Evolutionary conservation across 2,888 invertebrate species (phyloP), one percentile per base, ranked within the genome.

Genomic region (Lacanobia wlatinum): DNA sequence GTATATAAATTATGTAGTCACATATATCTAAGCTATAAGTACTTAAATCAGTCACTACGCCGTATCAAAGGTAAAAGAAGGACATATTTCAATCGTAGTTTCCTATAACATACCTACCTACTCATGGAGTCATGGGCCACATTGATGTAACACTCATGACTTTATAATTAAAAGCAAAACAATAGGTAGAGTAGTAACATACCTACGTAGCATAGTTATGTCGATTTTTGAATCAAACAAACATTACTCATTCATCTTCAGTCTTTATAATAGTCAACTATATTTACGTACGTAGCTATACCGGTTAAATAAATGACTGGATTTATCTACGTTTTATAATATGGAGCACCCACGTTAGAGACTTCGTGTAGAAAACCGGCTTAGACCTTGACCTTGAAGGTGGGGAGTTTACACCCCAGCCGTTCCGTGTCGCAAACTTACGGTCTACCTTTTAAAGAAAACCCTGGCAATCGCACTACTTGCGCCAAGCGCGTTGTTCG

Each of bases 171-270:
- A 8, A 40, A 16, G 9, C n/a, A 34, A 8, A 38, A 50, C 38
- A 69, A 56, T 34, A 50, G 1, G 4, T 62, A 21, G 28, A 59
- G 6, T 23, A 66, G 23, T 74, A 23, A 65, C 9, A 38, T 38
- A n/a, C 58, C 9, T 28, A 53, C 21, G 38, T 53, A 16, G n/a
- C 18, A 8, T 38, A 66, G 65, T n/a, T 75, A 38, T 16, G 23
- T 38, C 18, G 53, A 68, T 46, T 18, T 64, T 18, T 10, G 0
- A 34, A 34, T 40, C 4, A 38, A 21, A 40, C 18, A 74, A 50
- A 56, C 48, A 46, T 73, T 18, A 60, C 8, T 43, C 18, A 23
- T 55, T 76, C 48, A n/a, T 48, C 53, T 48, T 28, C 28, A 53
- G 34, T 72, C 50, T 40, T 43, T 43, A 12, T n/a, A 46, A 23